Conservation (phyloP, 64 coral and sea anemone species). For the Actinia tenebrosa region DNA sequence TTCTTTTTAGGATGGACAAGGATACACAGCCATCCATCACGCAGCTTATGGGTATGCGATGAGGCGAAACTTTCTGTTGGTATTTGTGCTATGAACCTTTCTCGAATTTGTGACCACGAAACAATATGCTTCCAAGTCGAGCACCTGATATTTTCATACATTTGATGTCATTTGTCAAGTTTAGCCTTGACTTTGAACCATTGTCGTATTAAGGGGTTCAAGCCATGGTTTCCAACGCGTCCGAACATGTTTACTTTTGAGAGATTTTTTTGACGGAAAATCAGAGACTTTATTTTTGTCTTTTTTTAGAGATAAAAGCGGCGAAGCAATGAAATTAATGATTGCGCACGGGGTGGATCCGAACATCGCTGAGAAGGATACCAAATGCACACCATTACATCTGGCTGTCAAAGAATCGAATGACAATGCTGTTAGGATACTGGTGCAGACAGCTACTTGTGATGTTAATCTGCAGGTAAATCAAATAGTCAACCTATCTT, state of each 20-base stretch:
- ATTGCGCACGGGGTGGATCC: conserved; percentile 32
- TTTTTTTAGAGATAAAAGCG: conserved; percentile 37
- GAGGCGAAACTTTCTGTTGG: neutral
- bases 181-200: too few relatives aligned
- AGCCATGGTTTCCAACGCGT: too few relatives aligned
- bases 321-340: conserved; percentile 48
- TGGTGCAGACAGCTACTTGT: conserved; percentile 21
- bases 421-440: conserved; percentile 23
- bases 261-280: too few relatives aligned
- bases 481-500: neutral
- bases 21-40: conserved; percentile 53
- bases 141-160: too few relatives aligned
- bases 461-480: conserved; percentile 51
- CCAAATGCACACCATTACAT: conserved; percentile 37
- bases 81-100: too few relatives aligned
- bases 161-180: too few relatives aligned
- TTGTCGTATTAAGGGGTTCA: too few relatives aligned
- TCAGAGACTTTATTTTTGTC: neutral
- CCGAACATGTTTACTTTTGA: too few relatives aligned
- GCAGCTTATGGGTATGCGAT: conserved; percentile 33
- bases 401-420: conserved; percentile 47
- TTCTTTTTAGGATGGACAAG: conserved; percentile 32
- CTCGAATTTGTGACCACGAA: too few relatives aligned
- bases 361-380: conserved; percentile 7
- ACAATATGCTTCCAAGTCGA: too few relatives aligned